Conservation (phyloP, 2,797 vertebrate species). For the Sebastes iracundus region DNA sequence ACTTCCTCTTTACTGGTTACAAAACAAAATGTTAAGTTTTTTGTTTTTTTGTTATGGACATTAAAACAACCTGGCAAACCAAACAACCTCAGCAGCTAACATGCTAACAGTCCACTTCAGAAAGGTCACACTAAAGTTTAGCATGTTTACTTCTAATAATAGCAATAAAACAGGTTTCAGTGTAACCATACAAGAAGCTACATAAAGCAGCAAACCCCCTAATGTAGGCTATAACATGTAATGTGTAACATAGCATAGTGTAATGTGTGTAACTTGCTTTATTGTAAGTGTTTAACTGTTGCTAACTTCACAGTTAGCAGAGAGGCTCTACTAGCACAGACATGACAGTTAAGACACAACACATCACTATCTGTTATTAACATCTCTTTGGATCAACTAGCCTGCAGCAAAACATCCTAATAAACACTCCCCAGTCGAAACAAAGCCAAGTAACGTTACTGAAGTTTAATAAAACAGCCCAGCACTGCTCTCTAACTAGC, state of each 20-base stretch:
- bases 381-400: constrained; percentile 38
- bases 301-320: constrained; percentile 3
- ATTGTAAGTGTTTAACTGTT: no score
- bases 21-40: constrained; percentile 19
- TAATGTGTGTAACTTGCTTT: not conserved
- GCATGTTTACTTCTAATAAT: constrained; percentile 32
- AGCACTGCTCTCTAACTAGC: constrained; percentile 70
- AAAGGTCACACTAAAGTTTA: constrained; percentile 55
- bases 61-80: not conserved
- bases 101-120: constrained; percentile 21
- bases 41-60: not conserved
- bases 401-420: constrained; percentile 29
- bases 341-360: constrained; percentile 65
- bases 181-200: not conserved
- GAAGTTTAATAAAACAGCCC: constrained; percentile 33
- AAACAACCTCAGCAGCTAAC: not conserved
- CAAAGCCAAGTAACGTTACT: not conserved
- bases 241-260: no score
- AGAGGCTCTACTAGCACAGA: constrained; percentile 7
- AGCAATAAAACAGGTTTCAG: constrained; percentile 10
- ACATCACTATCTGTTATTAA: constrained; percentile 50
- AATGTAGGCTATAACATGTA: fast-evolving
- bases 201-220: not conserved
- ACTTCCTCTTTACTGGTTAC: constrained; percentile 56
- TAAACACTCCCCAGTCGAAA: not conserved